Evolutionary conservation across 2,888 invertebrate species (phyloP), one percentile per base, ranked within the genome.

Genomic region (Congeria kusceri): DNA sequence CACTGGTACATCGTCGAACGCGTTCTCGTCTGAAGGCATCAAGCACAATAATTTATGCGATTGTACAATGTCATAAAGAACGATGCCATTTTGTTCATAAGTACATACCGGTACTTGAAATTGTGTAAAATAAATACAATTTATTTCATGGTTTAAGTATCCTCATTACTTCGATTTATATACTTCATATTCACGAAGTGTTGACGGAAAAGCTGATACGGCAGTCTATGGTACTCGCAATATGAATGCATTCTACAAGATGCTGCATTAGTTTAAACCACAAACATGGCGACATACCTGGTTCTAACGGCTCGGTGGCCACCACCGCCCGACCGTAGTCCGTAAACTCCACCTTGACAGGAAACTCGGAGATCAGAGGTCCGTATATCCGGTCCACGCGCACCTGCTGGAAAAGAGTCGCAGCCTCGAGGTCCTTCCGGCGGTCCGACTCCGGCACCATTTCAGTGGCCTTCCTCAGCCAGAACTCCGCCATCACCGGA

Each of bases 1-100:
- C 68, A 98, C 94, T 0, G 99, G 98, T 75, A 96, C 95, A 93
- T 99, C 99, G 93, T 96, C 96, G 86, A 98, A 96, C 80, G 98
- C 96, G 20, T 96, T 94, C 87, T 97, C 96, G 0, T 96, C 97
- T 85, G 70, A 47, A 81, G 65, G 9, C 3, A 39, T 1, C 39
- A 39, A 39, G 39, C 4, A 39, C 32, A 32, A 7, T 4, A 32
- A 32, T 32, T 32, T 32, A 32, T 11, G 49, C 18, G 20, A 49
- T 3, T 20, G 49, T 49, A 49, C 49, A 49, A n/a, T n/a, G n/a
- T n/a, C n/a, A n/a, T n/a, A n/a, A n/a, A n/a, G n/a, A n/a, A n/a
- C n/a, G n/a, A n/a, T n/a, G n/a, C n/a, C n/a, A n/a, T n/a, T n/a
- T n/a, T n/a, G n/a, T n/a, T n/a, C n/a, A n/a, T n/a, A n/a, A n/a